Evolutionary conservation across 2,888 invertebrate species (phyloP).

Genomic region (Sarcophaga caerulescens): DNA sequence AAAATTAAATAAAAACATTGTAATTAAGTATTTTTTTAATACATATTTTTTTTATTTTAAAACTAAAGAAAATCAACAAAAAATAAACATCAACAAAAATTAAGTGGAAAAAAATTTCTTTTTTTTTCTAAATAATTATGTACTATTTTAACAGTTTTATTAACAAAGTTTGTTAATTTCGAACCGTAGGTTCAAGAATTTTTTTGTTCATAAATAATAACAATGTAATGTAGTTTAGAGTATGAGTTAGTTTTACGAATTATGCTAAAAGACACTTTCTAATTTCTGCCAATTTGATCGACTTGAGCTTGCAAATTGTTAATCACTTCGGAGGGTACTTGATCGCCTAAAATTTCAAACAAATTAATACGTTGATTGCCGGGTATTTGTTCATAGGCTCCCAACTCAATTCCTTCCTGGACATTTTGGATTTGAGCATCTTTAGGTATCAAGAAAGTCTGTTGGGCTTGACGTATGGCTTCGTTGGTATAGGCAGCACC

Average conservation of each 20-base stretch:
- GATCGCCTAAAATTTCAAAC: slow-evolving; percentile 91
- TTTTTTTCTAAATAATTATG: not conserved
- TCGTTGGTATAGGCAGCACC: slow-evolving; percentile 92
- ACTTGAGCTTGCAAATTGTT: slow-evolving; percentile 93
- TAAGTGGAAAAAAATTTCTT: not conserved
- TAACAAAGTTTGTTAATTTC: not conserved
- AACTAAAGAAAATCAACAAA: slow-evolving; percentile 30
- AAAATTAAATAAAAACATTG: slow-evolving; percentile 45
- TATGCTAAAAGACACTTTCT: slow-evolving; percentile 64
- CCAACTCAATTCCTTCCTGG: slow-evolving; percentile 92
- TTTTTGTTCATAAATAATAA: not conserved
- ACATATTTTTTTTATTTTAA: slow-evolving; percentile 49
- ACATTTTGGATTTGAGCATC: slow-evolving; percentile 93
- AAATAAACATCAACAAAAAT: slow-evolving; percentile 5
- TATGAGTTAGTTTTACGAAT: slow-evolving; percentile 7
- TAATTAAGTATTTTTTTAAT: slow-evolving; percentile 26
- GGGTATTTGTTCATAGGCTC: slow-evolving; percentile 93
- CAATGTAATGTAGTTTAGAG: not conserved
- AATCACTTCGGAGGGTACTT: slow-evolving; percentile 93
- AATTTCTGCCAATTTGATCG: slow-evolving; percentile 89
- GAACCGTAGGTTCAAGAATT: not conserved
- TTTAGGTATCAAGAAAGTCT: slow-evolving; percentile 91
- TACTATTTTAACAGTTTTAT: not conserved
- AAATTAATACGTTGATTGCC: slow-evolving; percentile 92
- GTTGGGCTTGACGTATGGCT: slow-evolving; percentile 93